Base-by-base conservation (phyloP, 2,888 invertebrate species). In the Herminia tarsipennalis region DNA sequence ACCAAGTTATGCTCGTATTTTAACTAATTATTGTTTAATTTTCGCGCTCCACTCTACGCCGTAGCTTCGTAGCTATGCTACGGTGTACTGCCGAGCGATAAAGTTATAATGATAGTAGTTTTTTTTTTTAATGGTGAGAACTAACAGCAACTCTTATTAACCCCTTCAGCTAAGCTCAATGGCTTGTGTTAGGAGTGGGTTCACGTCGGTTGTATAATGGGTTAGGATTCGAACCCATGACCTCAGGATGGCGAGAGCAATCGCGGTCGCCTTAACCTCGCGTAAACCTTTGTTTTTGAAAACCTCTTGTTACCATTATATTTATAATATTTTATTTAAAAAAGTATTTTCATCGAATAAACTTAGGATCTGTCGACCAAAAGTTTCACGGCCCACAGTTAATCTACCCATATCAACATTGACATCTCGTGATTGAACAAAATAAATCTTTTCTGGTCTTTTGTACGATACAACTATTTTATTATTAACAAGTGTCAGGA, bases 41-140 rank as follows among this genome's bases (percentile, higher is more conserved):
- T n/a, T 13, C 10, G n/a, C 9, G n/a, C 16, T 17, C 8, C 22
- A 4, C 6, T 6, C 25, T 20, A 20, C 37, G 39, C 9, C 21
- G 38, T 37, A 38, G 29, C 28, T 6, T 10, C 30, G 29, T 41
- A 39, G 17, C 24, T 2, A n/a, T 3, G 28, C 34, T 34, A 27
- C 34, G 21, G 10, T 8, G 2, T 6, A 14, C 3, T 5, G 9
- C 4, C 5, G 9, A 10, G 13, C 8, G 20, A 17, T 6, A 14
- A 17, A 2, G 10, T 5, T 1, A 12, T n/a, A 10, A 1, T 6
- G 12, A 2, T n/a, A 25, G 25, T 2, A 1, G 2, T 1, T 5
- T 5, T 1, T 2, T 0, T 12, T 5, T 10, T 25, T 10, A 25
- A 12, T 6, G 1, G 12, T 10, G 25, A n/a, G n/a, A n/a, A n/a